These are phyloP conservation scores for Pachyramphus minor DNA, from an alignment of 2,113 vertebrate genomes.

Conservation along the genomic window DNA sequence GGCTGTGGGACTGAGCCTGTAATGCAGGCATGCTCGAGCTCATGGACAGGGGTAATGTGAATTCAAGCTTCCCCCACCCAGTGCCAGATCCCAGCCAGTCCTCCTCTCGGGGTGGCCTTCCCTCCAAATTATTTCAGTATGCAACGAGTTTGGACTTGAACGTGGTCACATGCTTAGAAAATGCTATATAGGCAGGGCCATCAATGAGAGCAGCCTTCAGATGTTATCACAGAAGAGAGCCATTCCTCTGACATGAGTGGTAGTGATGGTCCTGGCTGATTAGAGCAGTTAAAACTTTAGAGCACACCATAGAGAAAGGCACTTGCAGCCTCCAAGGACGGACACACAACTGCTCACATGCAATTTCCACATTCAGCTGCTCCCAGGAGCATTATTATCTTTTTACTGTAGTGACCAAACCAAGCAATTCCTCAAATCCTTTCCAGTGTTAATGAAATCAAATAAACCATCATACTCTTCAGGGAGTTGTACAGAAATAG, in stretches of 20 bases:
- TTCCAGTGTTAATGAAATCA: conserved; percentile 64
- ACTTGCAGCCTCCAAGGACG: conserved; percentile 20
- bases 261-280: conserved; percentile 26
- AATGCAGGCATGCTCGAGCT: rapidly evolving
- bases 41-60: neutral
- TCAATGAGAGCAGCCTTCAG: neutral
- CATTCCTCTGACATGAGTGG: conserved; percentile 15
- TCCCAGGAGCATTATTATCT: conserved; percentile 42
- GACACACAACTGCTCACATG: conserved; percentile 19
- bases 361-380: conserved; percentile 46
- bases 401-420: conserved; percentile 55
- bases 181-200: neutral
- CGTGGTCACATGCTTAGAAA: neutral
- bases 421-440: conserved; percentile 53
- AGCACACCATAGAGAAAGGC: neutral
- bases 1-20: neutral
- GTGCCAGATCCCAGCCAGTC: neutral
- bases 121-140: neutral
- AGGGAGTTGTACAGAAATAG: conserved; percentile 50
- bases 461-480: conserved; percentile 44
- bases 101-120: neutral
- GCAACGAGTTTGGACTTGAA: neutral
- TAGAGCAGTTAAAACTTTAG: conserved; percentile 37
- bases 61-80: neutral
- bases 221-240: neutral